These are phyloP conservation scores for Entomobrya proxima DNA, from an alignment of 2,888 invertebrate genomes.

Conservation along the genomic window DNA sequence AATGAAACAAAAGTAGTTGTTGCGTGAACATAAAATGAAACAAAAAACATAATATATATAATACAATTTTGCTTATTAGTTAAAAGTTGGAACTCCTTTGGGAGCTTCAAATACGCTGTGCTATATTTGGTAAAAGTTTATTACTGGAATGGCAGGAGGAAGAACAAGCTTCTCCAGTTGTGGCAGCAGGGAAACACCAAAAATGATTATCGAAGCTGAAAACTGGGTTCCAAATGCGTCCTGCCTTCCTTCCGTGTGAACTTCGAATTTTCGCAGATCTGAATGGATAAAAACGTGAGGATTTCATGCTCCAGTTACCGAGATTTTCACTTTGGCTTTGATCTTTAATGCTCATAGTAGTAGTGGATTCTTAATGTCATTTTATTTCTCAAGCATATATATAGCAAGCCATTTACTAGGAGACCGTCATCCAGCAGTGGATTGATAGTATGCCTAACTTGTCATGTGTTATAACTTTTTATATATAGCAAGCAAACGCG, in stretches of 20 bases:
- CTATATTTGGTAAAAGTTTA: not conserved
- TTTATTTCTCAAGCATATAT: no score
- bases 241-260: conserved; percentile 55
- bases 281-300: not conserved
- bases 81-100: not conserved
- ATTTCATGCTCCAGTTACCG: not conserved
- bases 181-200: conserved; percentile 62
- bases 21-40: not conserved
- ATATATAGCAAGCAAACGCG: no score
- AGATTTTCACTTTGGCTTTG: not conserved
- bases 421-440: no score
- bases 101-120: not conserved
- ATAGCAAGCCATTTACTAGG: no score
- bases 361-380: no score
- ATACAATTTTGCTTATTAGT: no score
- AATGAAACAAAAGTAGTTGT: not conserved
- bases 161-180: conserved; percentile 60
- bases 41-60: not conserved
- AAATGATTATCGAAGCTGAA: conserved; percentile 67
- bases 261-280: conserved; percentile 63
- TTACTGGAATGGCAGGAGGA: conserved; percentile 69
- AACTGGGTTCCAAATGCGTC: conserved; percentile 64
- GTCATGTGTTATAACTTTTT: no score
- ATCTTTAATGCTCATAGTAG: not conserved
- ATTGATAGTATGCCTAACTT: no score